These are phyloP conservation scores for Nephrotoma guestfalica DNA, from an alignment of 2,888 invertebrate species.

Conservation along the genomic window DNA sequence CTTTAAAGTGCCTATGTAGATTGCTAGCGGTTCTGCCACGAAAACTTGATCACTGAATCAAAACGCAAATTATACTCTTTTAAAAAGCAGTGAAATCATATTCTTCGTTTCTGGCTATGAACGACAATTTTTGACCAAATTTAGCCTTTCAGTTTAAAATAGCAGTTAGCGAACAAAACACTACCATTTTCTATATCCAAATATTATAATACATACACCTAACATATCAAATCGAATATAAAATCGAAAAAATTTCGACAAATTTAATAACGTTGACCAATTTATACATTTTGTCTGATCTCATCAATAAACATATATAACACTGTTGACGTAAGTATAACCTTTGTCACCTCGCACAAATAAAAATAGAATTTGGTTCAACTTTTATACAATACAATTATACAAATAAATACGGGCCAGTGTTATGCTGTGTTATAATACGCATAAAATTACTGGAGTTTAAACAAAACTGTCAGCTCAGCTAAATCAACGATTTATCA, in stretches of 20 bases:
- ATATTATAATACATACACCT: background rate
- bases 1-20: too few species aligned
- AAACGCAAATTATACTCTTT: too few species aligned
- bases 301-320: background rate
- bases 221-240: background rate
- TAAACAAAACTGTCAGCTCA: background rate
- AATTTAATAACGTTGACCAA: background rate
- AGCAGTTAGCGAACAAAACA: too few species aligned
- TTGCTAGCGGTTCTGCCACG: too few species aligned
- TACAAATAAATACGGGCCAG: background rate
- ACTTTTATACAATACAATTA: background rate
- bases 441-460: background rate
- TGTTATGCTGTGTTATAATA: background rate
- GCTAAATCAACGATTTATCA: background rate
- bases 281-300: background rate
- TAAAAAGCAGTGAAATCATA: too few species aligned
- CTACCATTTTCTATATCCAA: too few species aligned
- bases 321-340: background rate
- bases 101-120: too few species aligned
- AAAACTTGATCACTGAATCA: too few species aligned
- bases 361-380: background rate
- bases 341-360: background rate
- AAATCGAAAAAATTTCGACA: background rate
- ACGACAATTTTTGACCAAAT: too few species aligned
- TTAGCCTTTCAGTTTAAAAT: too few species aligned